Percentiles rank a stretch among this genome's conserved stretches.
Evolutionary conservation across 2,797 vertebrate species (phyloP).

Genomic region (Cetoscarus ocellatus): DNA sequence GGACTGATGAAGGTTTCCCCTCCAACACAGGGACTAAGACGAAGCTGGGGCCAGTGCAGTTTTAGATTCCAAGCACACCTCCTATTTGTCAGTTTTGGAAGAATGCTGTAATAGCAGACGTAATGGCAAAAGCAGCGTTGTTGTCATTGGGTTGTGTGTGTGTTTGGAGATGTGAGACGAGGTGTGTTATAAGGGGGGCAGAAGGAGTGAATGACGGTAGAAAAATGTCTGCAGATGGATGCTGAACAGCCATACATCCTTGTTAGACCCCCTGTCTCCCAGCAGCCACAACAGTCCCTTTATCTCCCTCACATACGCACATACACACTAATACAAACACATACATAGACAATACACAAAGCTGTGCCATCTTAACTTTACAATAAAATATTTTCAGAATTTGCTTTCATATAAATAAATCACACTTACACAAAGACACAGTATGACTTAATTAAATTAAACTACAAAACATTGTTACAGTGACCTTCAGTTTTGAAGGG

Average conservation of each 20-base stretch:
- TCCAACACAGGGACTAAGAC: constrained; percentile 63
- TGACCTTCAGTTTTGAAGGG: too few species aligned
- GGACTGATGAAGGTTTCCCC: constrained; percentile 70
- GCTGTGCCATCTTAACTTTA: constrained; percentile 16
- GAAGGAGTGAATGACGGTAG: constrained; percentile 72
- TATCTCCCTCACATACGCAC: constrained; percentile 37
- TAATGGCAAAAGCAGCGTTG: constrained; percentile 71
- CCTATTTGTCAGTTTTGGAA: constrained; percentile 75
- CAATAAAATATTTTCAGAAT: constrained; percentile 26
- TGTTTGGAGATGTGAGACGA: constrained; percentile 41
- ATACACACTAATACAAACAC: not conserved
- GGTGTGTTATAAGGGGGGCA: constrained; percentile 53
- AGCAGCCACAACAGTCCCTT: constrained; percentile 47
- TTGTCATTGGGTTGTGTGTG: constrained; percentile 49
- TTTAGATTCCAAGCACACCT: constrained; percentile 67
- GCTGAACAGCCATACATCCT: constrained; percentile 82
- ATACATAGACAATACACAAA: constrained; percentile 3
- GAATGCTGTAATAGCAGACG: constrained; percentile 77
- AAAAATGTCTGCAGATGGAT: constrained; percentile 80
- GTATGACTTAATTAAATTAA: not conserved
- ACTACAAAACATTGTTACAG: too few species aligned
- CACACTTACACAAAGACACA: not conserved
- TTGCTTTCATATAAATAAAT: constrained; percentile 3
- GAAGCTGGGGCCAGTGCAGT: constrained; percentile 39
- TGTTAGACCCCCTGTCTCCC: constrained; percentile 77